These are phyloP conservation scores for Ectemnius cavifrons DNA, from an alignment of 2,888 invertebrate species.

Conservation along the genomic window DNA sequence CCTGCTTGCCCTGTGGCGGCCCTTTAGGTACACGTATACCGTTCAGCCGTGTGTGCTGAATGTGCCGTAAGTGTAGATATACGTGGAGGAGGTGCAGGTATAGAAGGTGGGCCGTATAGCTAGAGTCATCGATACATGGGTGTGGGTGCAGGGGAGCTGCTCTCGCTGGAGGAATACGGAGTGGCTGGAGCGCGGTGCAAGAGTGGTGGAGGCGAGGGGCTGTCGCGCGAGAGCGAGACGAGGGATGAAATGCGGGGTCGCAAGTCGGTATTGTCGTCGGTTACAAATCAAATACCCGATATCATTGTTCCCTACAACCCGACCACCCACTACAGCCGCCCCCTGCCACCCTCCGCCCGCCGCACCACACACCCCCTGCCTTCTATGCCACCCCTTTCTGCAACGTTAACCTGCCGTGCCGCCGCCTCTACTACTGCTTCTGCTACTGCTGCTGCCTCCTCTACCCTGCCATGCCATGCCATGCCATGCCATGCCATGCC, in stretches of 20 bases:
- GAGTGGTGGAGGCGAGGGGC: constrained; percentile 7
- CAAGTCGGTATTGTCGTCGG: constrained; percentile 77
- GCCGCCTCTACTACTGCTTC: constrained; percentile 39
- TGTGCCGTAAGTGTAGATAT: constrained; percentile 28
- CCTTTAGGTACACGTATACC: constrained; percentile 25
- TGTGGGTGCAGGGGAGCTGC: constrained; percentile 1
- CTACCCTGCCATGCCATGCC: constrained; percentile 1
- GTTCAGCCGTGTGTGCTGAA: constrained; percentile 14
- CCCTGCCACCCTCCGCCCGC: constrained; percentile 53
- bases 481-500: neutral
- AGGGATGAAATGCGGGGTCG: constrained; percentile 66
- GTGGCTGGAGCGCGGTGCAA: constrained; percentile 29
- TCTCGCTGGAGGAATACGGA: neutral
- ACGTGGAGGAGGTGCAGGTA: constrained; percentile 29
- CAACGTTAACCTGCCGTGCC: constrained; percentile 64
- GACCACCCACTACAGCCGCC: constrained; percentile 58
- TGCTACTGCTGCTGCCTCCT: constrained; percentile 15
- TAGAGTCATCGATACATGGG: constrained; percentile 17
- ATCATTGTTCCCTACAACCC: constrained; percentile 75
- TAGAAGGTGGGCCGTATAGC: constrained; percentile 16
- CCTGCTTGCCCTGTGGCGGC: constrained; percentile 20
- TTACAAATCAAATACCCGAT: constrained; percentile 78
- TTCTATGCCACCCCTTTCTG: constrained; percentile 54
- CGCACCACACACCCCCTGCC: constrained; percentile 54
- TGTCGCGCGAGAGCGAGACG: constrained; percentile 32